Evolutionary conservation across 2,797 vertebrate genomes (phyloP).

Genomic region (Psittacula echo): DNA sequence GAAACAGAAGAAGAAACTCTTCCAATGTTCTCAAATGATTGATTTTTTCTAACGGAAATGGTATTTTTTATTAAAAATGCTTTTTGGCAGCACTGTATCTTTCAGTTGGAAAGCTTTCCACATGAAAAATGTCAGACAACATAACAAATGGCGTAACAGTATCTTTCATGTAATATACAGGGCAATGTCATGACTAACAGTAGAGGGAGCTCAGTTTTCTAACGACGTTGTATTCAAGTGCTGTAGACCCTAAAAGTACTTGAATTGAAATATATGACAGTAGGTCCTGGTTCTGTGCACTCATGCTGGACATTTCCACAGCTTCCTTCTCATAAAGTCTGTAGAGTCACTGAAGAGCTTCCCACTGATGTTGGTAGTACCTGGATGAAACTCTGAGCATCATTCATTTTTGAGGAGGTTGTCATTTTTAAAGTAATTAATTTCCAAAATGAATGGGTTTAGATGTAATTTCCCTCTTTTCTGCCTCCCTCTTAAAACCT

Average conservation of each 20-base stretch:
- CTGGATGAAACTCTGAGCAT: not conserved
- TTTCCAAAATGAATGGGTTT: slow-evolving; percentile 13
- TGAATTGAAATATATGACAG: not conserved
- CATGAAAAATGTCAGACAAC: not conserved
- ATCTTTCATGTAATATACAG: not conserved
- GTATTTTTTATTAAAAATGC: slow-evolving; percentile 25
- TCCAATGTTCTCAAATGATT: not conserved
- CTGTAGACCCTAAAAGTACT: not conserved
- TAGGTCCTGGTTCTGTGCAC: not conserved
- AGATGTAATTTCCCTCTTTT: not conserved
- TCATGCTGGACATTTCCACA: not conserved
- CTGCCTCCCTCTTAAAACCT: not conserved
- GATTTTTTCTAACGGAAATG: not conserved
- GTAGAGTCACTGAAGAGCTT: not conserved
- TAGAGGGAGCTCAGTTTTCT: not conserved
- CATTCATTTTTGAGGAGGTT: not conserved
- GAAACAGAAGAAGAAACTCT: not conserved
- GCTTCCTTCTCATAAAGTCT: not conserved
- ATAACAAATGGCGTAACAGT: not conserved
- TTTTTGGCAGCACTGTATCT: slow-evolving; percentile 38
- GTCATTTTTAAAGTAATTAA: slow-evolving; percentile 6
- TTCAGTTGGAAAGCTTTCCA: slow-evolving; percentile 35
- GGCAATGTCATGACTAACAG: not conserved
- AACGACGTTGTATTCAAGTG: not conserved
- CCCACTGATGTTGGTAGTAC: not conserved